A percentile compares a stretch with the other conserved stretches of the same genome.
Conservation (phyloP, 2,113 vertebrate species). For the Ochotona princeps region DNA sequence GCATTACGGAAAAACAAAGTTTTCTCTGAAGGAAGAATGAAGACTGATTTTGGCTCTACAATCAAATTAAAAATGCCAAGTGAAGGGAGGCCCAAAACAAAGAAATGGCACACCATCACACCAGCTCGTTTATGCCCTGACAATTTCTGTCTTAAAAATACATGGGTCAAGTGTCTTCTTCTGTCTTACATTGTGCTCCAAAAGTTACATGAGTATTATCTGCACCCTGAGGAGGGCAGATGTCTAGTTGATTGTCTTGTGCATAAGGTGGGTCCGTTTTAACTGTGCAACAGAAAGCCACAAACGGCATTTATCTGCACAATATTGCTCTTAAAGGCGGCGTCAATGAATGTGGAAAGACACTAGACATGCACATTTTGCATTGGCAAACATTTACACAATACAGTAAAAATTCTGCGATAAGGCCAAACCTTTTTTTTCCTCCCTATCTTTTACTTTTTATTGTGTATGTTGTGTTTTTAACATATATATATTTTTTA, state of each 20-base stretch:
- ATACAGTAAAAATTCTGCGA: slow-evolving; percentile 86
- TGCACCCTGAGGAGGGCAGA: slow-evolving; percentile 83
- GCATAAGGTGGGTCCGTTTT: slow-evolving; percentile 88
- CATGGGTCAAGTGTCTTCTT: slow-evolving; percentile 82
- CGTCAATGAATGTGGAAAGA: slow-evolving; percentile 86
- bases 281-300: slow-evolving; percentile 89
- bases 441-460: slow-evolving; percentile 3
- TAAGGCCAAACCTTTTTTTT: slow-evolving; percentile 89
- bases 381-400: slow-evolving; percentile 87
- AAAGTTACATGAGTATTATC: slow-evolving; percentile 83
- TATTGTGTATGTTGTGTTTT: slow-evolving; percentile 56
- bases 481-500: slow-evolving; percentile 78
- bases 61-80: slow-evolving; percentile 78
- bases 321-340: slow-evolving; percentile 88
- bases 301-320: slow-evolving; percentile 87
- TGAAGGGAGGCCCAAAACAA: slow-evolving; percentile 75
- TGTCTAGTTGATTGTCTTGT: slow-evolving; percentile 89
- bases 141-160: slow-evolving; percentile 71
- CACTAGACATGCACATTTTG: slow-evolving; percentile 85
- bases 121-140: slow-evolving; percentile 82
- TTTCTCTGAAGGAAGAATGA: slow-evolving; percentile 66
- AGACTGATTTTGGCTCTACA: slow-evolving; percentile 78
- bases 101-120: slow-evolving; percentile 69
- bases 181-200: slow-evolving; percentile 86
- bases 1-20: slow-evolving; percentile 53